Percentiles rank a stretch among this genome's conserved stretches.
Evolutionary conservation across 2,797 vertebrate species (phyloP).

Genomic region (Coracias cyanogaster): DNA sequence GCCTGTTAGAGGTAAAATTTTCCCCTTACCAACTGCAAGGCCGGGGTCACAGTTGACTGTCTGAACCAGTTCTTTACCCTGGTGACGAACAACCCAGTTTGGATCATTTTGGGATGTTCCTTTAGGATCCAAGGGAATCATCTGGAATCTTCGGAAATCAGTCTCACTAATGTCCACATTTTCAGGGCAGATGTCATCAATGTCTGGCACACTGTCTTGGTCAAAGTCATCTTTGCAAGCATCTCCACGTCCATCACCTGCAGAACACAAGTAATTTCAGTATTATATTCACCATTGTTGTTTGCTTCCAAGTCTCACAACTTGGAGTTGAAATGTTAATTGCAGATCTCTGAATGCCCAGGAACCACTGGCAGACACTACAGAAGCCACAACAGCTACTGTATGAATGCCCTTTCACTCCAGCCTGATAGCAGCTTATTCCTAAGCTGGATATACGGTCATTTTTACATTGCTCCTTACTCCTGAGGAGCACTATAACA

Average conservation of each 20-base stretch:
- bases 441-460: background rate
- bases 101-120: slow-evolving; percentile 98
- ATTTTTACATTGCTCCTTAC: background rate
- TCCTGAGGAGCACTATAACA: background rate
- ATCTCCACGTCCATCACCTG: slow-evolving; percentile 96
- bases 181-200: slow-evolving; percentile 95
- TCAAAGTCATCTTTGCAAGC: slow-evolving; percentile 97
- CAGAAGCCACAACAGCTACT: background rate
- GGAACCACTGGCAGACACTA: background rate
- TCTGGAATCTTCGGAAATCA: slow-evolving; percentile 98
- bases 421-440: background rate
- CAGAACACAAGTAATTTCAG: background rate
- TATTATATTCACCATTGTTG: background rate
- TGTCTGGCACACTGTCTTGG: slow-evolving; percentile 91
- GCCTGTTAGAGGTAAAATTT: background rate
- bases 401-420: background rate
- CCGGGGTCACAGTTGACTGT: slow-evolving; percentile 99
- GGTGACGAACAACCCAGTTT: slow-evolving; percentile 98
- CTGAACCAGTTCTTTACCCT: slow-evolving; percentile 98
- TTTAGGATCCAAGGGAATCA: slow-evolving; percentile 98
- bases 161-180: slow-evolving; percentile 96
- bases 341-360: background rate
- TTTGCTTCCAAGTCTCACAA: background rate
- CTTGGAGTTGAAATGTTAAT: background rate
- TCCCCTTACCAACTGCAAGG: slow-evolving; percentile 92